phyloP scores from a whole-genome alignment of 2,888 invertebrate genomes.

The Hyposoter didymator region DNA sequence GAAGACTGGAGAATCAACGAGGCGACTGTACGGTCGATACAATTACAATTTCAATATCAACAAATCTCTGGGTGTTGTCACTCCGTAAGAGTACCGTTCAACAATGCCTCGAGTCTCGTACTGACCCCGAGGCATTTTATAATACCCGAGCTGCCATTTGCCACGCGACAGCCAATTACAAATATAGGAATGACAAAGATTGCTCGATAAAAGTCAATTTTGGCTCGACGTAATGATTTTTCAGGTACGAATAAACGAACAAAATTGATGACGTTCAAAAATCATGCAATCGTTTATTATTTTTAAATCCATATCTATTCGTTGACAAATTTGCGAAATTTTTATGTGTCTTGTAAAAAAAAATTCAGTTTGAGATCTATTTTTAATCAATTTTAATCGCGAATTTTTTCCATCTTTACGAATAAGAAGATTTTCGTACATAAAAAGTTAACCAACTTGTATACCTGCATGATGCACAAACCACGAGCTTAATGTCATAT shows the following conservation, averaged over 20 bases:
- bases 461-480: not conserved
- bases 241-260: not conserved
- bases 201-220: constrained; percentile 41
- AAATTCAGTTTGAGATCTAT: not conserved
- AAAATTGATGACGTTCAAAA: not conserved
- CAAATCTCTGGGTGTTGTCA: constrained; percentile 47
- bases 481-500: constrained; percentile 41
- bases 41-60: constrained; percentile 46
- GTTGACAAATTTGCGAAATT: not conserved
- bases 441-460: not conserved
- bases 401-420: not conserved
- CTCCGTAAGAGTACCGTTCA: constrained; percentile 53
- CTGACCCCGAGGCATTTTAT: constrained; percentile 45
- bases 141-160: constrained; percentile 46
- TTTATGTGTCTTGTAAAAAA: not conserved
- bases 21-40: constrained; percentile 4
- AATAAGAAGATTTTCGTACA: not conserved
- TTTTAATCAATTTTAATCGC: not conserved
- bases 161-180: constrained; percentile 36
- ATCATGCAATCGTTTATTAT: not conserved
- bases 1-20: not conserved
- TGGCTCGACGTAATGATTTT: constrained; percentile 50
- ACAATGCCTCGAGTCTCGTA: constrained; percentile 58
- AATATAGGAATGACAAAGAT: constrained; percentile 64
- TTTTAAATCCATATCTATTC: not conserved